Conservation (phyloP, 2,797 vertebrate genomes). For the Platalea minor region DNA sequence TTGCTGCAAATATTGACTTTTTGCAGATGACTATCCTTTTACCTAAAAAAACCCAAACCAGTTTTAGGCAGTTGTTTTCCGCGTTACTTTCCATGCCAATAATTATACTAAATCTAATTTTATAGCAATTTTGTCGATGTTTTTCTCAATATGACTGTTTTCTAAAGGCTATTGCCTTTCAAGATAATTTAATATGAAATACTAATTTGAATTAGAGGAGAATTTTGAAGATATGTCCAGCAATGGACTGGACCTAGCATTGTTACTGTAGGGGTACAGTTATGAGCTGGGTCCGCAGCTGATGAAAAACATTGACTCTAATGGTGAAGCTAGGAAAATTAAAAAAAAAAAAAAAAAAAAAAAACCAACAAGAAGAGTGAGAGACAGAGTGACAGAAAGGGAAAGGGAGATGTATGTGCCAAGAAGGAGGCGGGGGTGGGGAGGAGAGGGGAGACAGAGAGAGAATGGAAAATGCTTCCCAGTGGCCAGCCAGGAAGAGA, state of each 20-base stretch:
- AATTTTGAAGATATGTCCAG: neutral
- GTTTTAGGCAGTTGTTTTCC: neutral
- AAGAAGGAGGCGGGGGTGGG: neutral
- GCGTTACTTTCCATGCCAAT: neutral
- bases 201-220: neutral
- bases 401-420: neutral
- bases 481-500: neutral
- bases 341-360: neutral
- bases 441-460: neutral
- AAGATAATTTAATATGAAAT: neutral
- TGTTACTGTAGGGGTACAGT: neutral
- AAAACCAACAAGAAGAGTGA: neutral
- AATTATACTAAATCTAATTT: neutral
- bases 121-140: neutral
- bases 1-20: neutral
- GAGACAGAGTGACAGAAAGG: neutral
- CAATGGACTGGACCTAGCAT: neutral
- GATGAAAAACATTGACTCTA: neutral
- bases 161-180: neutral
- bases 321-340: neutral
- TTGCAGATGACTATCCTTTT: neutral
- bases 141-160: neutral
- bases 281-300: fast-evolving
- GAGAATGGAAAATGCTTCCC: neutral
- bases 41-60: neutral